Base-by-base conservation (phyloP, 2,888 invertebrate genomes). In the Andrena haemorrhoa region DNA sequence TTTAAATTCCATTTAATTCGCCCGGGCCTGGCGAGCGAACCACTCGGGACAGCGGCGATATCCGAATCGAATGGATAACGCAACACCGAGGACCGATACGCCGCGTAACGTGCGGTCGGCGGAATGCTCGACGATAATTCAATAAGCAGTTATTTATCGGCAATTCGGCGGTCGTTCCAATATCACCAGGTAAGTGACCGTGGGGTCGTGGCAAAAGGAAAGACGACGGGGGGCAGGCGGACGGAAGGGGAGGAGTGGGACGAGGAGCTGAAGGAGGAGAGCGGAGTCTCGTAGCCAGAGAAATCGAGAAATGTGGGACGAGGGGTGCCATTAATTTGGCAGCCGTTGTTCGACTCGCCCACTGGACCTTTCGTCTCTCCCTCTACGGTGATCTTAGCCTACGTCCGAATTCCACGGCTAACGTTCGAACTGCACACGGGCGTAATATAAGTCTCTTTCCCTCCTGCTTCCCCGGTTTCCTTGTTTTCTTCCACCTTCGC, bases 321-420 rank as follows among this genome's bases (percentile, higher is more conserved):
- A 79, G 75, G 86, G 86, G 86, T 86, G 89, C 91, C 89, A 91
- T 92, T 92, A 91, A 91, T 92, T 91, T 90, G 84, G 88, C 88
- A 90, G 87, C 86, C 86, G 89, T 90, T 90, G 89, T 91, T 91
- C 88, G 88, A 85, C 86, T 90, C 87, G 88, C 83, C 89, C 87
- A 89, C 88, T 63, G 86, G 87, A 84, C 81, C 83, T 79, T 65
- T 65, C 77, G 75, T 73, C 81, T 75, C 79, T 60, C 83, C 74
- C 79, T 77, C 69, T 68, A 77, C 73, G 76, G 69, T 64, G 84
- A 73, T 84, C 88, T 87, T 89, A 86, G 85, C 89, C 87, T 89
- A 90, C 82, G 87, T 84, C 77, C 87, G 84, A 89, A 89, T 89
- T 89, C 87, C 86, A 76, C 75, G 82, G 71, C 83, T 83, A 84